Evolutionary conservation across 2,888 invertebrate genomes (phyloP).

Genomic region (Colletes collaris): DNA sequence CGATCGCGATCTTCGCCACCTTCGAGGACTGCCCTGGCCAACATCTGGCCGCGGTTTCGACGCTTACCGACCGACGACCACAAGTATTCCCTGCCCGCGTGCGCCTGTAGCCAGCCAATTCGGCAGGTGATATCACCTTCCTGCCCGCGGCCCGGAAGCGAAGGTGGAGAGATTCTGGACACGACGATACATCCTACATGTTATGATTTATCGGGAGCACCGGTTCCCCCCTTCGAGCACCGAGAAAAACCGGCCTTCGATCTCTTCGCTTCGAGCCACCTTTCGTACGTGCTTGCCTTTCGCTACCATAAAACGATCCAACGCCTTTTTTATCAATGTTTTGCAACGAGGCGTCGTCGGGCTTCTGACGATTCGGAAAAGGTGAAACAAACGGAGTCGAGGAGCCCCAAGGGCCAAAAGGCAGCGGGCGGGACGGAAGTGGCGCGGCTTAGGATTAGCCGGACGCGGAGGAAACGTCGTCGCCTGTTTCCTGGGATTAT

Average conservation of each 20-base stretch:
- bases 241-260: constrained; percentile 33
- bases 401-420: no score
- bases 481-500: constrained; percentile 61
- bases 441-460: constrained; percentile 30
- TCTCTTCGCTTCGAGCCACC: constrained; percentile 22
- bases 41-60: constrained; percentile 81
- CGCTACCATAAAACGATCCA: background rate
- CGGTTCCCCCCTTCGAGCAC: constrained; percentile 30
- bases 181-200: constrained; percentile 47
- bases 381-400: no score
- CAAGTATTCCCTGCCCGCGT: constrained; percentile 64
- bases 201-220: constrained; percentile 60
- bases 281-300: background rate
- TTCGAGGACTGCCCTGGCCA: constrained; percentile 33
- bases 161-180: constrained; percentile 63
- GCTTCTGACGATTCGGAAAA: no score
- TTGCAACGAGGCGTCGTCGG: no score
- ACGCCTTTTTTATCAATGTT: no score
- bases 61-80: constrained; percentile 77
- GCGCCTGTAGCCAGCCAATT: constrained; percentile 57
- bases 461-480: constrained; percentile 19
- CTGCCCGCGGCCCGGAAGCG: constrained; percentile 70
- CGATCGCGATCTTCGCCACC: constrained; percentile 69
- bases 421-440: constrained; percentile 38
- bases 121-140: constrained; percentile 67